Percentiles rank a stretch among this genome's conserved stretches.
These are phyloP conservation scores for Pilophorus perplexus DNA, from an alignment of 2,888 invertebrate species.

Conservation along the genomic window DNA sequence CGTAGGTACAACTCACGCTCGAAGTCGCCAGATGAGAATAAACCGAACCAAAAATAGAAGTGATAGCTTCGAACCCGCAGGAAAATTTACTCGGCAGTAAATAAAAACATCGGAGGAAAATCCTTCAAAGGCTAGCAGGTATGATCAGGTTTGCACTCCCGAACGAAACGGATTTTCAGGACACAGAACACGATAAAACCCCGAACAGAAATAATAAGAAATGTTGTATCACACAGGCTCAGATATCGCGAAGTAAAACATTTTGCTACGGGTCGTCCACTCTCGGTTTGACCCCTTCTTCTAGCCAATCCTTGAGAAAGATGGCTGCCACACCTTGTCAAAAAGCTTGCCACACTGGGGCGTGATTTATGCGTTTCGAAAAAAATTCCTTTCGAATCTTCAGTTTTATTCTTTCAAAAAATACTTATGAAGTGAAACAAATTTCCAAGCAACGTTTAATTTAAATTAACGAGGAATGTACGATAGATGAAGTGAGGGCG, in stretches of 20 bases:
- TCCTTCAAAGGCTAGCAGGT: not conserved
- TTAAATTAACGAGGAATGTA: too few species aligned
- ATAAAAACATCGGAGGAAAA: constrained; percentile 3
- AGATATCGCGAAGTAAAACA: constrained; percentile 4
- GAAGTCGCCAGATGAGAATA: not conserved
- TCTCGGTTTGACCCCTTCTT: constrained; percentile 26
- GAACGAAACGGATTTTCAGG: not conserved
- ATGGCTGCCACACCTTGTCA: constrained; percentile 40
- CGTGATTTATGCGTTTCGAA: too few species aligned
- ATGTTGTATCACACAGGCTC: not conserved
- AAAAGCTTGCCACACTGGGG: too few species aligned
- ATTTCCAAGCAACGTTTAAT: too few species aligned
- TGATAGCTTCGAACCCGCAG: not conserved
- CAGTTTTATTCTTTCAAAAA: too few species aligned
- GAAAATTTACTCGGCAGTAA: constrained; percentile 18
- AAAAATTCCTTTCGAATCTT: too few species aligned
- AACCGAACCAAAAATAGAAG: constrained; percentile 17
- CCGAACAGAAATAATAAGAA: not conserved
- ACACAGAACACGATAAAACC: not conserved
- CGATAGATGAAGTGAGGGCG: too few species aligned
- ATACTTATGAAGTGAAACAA: too few species aligned
- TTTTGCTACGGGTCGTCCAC: constrained; percentile 7
- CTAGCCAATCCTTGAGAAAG: constrained; percentile 28
- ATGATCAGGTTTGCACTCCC: not conserved
- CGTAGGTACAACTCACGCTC: too few species aligned